Evolutionary conservation across 2,797 vertebrate species (phyloP).

Genomic region (Lutjanus argentimaculatus): DNA sequence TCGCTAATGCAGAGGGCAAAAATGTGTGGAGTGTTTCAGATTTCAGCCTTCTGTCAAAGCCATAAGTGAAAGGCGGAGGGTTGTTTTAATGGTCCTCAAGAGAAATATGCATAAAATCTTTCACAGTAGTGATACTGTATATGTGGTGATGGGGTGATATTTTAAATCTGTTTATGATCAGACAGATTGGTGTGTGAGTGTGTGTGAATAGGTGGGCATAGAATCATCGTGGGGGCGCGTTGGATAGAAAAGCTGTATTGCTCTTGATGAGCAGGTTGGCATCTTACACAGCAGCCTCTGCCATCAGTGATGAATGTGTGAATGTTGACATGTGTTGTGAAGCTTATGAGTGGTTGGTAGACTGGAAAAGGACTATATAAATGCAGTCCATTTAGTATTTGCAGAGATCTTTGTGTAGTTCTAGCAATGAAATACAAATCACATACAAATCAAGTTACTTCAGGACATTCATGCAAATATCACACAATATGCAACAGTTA

Average conservation of each 20-base stretch:
- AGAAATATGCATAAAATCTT: neutral
- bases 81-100: neutral
- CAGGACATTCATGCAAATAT: neutral
- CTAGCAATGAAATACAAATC: neutral
- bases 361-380: too few species aligned
- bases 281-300: too few species aligned
- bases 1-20: neutral
- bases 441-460: neutral
- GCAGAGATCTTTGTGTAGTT: neutral
- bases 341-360: too few species aligned
- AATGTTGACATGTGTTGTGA: too few species aligned
- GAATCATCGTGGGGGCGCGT: too few species aligned
- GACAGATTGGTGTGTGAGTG: too few species aligned
- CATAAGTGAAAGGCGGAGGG: neutral
- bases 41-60: neutral
- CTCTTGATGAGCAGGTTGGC: too few species aligned
- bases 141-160: too few species aligned
- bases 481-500: neutral
- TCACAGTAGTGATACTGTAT: neutral
- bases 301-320: too few species aligned
- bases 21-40: conserved; percentile 3
- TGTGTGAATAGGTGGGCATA: too few species aligned
- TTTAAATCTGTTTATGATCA: neutral
- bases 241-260: too few species aligned
- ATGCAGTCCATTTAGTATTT: too few species aligned